Evolutionary conservation across 1,140 invertebrate species (phyloP), one percentile per base, ranked within the genome.

Genomic region (Aphelinus certus): DNA sequence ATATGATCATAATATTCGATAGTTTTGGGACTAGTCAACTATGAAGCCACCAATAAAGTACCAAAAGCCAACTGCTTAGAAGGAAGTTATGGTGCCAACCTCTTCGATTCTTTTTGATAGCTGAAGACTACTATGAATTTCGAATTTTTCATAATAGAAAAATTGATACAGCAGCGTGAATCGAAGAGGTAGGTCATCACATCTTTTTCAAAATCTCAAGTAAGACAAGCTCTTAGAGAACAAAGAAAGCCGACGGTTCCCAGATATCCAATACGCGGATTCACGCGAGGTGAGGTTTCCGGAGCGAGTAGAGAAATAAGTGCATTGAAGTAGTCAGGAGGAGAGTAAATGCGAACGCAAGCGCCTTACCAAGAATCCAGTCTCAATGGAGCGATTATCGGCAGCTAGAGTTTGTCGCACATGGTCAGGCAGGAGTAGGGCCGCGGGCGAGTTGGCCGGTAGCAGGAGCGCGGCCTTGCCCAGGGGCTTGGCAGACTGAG

Each of bases 381-480:
- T 73, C 77, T 81, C 80, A 76, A 74, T 79, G 77, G 80, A 80
- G 68, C 79, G 77, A 53, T 80, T 80, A 60, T 68, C 66, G 43
- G 55, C 45, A 58, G 77, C 57, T 77, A 81, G 76, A 78, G 81
- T 79, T 79, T 79, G 78, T 77, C 80, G 78, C 75, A 80, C 76
- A 70, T 78, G 78, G 64, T 80, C 80, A 75, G 81, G 79, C 79
- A 81, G 79, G 69, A 73, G 64, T 53, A 43, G 75, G 61, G 70
- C 75, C 51, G 78, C 78, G 78, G 79, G 79, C 61, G 79, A 76
- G 56, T 72, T 78, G 67, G 79, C 81, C 80, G 84, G 84, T 83
- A 85, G 79, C 82, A 85, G 83, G 79, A 83, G 76, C 73, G 81
- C 83, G 82, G 77, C 81, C 60, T 75, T 78, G 73, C 79, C 79